Percentiles rank a stretch among this genome's conserved stretches.
Conservation (phyloP, 2,888 invertebrate species). For the Linnaemya tessellans region DNA sequence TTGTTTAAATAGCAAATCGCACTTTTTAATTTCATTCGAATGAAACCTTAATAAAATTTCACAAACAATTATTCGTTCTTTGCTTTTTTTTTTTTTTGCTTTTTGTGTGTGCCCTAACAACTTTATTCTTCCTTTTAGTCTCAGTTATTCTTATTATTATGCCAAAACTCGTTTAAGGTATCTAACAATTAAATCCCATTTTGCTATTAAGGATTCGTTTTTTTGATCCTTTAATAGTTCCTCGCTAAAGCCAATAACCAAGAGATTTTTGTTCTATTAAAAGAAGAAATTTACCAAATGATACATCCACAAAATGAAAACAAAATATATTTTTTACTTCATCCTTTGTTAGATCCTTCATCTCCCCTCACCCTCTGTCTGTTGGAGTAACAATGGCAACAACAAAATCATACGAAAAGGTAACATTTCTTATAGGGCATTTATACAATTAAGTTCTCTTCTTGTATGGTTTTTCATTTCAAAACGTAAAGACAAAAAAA, state of each 20-base stretch:
- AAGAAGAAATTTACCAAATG: constrained; percentile 25
- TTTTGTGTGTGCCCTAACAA: too few species aligned
- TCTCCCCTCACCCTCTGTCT: neutral
- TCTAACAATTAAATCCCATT: constrained; percentile 23
- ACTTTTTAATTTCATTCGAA: too few species aligned
- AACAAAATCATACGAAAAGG: constrained; percentile 6
- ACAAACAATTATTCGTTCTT: too few species aligned
- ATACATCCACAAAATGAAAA: constrained; percentile 29
- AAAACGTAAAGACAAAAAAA: constrained; percentile 15
- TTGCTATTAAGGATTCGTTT: constrained; percentile 30
- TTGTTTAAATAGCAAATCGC: too few species aligned
- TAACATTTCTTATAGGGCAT: constrained; percentile 50
- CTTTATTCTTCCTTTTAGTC: neutral
- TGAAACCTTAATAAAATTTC: too few species aligned
- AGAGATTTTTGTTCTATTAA: constrained; percentile 2
- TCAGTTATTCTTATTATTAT: constrained; percentile 1
- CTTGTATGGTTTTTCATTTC: constrained; percentile 58
- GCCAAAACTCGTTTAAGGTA: neutral
- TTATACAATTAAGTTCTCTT: constrained; percentile 69
- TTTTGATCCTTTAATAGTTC: constrained; percentile 53
- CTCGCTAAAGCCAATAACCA: constrained; percentile 43
- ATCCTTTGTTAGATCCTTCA: constrained; percentile 5
- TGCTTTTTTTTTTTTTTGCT: too few species aligned
- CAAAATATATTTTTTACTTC: constrained; percentile 29
- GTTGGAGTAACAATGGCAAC: neutral